A percentile compares a stretch with the other conserved stretches of the same genome.
Conservation (phyloP, 2,113 vertebrate genomes). For the Phalacrocorax carbo region DNA sequence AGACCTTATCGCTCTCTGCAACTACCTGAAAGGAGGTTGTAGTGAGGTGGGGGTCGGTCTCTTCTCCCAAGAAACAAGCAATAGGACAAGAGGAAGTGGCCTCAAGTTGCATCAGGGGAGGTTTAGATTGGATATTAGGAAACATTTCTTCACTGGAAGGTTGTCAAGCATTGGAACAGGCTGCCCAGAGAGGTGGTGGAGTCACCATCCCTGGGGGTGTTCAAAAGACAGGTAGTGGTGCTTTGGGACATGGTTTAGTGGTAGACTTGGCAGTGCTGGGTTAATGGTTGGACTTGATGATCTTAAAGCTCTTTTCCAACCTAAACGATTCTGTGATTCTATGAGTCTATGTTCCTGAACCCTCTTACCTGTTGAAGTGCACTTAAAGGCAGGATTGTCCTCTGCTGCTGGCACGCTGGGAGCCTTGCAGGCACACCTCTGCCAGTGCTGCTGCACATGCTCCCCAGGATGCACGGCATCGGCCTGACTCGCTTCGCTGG, state of each 20-base stretch:
- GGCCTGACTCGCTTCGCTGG: constrained; percentile 48
- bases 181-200: not conserved
- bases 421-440: constrained; percentile 73
- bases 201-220: not conserved
- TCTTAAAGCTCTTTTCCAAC: not conserved
- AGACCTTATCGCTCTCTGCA: not conserved
- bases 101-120: not conserved
- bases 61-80: not conserved
- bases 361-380: constrained; percentile 79
- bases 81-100: not conserved
- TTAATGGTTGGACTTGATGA: not conserved
- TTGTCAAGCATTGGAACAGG: not conserved
- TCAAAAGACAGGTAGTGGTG: not conserved
- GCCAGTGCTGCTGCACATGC: constrained; percentile 71
- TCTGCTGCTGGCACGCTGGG: constrained; percentile 52
- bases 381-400: constrained; percentile 69
- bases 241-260: not conserved
- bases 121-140: not conserved
- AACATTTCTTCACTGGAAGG: not conserved
- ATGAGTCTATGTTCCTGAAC: not conserved
- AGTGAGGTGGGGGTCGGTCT: not conserved
- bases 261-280: not conserved
- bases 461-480: constrained; percentile 73
- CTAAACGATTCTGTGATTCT: too few relatives aligned
- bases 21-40: not conserved